These are phyloP conservation scores for Drosophila borealis DNA, from an alignment of 2,888 invertebrate genomes.

Conservation along the genomic window DNA sequence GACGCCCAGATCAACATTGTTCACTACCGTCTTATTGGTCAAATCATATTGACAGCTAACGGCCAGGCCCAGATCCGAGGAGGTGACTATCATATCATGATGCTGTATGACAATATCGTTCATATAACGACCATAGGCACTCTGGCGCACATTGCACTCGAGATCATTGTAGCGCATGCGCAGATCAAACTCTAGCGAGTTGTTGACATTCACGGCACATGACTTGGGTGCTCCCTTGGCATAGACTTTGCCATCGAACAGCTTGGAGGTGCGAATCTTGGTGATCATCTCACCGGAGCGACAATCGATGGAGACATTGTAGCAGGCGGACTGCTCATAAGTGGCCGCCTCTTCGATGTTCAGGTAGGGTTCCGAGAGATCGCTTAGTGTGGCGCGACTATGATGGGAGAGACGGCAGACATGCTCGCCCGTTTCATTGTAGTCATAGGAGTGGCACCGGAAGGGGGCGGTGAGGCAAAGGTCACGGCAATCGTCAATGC, in stretches of 20 bases:
- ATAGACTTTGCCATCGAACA: conserved; percentile 97
- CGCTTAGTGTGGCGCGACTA: conserved; percentile 93
- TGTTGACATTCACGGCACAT: conserved; percentile 94
- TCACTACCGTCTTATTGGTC: conserved; percentile 96
- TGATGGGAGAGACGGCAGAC: conserved; percentile 96
- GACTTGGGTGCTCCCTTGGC: conserved; percentile 97
- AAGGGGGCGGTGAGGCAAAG: conserved; percentile 95
- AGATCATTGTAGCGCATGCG: conserved; percentile 96
- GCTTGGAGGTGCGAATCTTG: conserved; percentile 94
- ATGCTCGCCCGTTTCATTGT: conserved; percentile 95
- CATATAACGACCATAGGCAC: conserved; percentile 91
- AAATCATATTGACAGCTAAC: conserved; percentile 97
- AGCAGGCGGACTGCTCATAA: conserved; percentile 96
- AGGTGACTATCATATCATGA: conserved; percentile 97
- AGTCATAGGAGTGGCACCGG: conserved; percentile 96
- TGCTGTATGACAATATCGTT: conserved; percentile 97
- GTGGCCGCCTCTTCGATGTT: conserved; percentile 96
- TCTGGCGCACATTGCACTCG: conserved; percentile 95
- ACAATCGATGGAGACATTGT: conserved; percentile 97
- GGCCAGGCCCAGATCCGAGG: conserved; percentile 95
- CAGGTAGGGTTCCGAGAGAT: conserved; percentile 94
- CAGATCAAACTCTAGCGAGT: conserved; percentile 94
- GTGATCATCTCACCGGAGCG: conserved; percentile 96
- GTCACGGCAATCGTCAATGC: conserved; percentile 94
- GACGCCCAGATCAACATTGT: conserved; percentile 95